phyloP scores from a whole-genome alignment of 2,113 vertebrate genomes.

The Oceanodroma tethys region DNA sequence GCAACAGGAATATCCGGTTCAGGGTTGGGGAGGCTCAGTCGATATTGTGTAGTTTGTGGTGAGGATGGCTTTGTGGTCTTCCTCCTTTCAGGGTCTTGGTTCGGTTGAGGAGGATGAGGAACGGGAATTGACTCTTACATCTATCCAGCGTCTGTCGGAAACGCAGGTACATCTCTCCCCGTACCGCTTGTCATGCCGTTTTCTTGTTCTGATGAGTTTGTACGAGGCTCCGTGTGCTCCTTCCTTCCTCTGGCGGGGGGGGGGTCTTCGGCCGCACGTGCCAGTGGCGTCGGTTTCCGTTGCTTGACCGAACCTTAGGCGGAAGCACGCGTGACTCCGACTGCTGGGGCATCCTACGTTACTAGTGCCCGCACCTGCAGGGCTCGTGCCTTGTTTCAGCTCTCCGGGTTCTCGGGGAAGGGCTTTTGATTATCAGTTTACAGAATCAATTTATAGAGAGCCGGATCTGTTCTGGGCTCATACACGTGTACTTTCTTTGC shows the following conservation, averaged over 20 bases:
- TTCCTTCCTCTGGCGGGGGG: neutral
- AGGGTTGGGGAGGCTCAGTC: neutral
- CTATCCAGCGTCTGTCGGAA: neutral
- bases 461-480: neutral
- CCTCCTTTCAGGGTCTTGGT: neutral
- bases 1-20: neutral
- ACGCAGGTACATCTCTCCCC: neutral
- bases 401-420: neutral
- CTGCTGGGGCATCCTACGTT: neutral
- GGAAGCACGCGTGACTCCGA: neutral
- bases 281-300: neutral
- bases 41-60: neutral
- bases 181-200: neutral
- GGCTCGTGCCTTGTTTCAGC: neutral
- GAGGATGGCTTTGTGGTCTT: neutral
- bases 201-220: neutral
- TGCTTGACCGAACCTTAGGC: neutral
- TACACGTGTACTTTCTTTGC: neutral
- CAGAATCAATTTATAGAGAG: neutral
- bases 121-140: neutral
- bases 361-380: neutral
- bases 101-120: neutral
- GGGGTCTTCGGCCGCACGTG: neutral
- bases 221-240: neutral
- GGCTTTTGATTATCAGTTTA: neutral